These are phyloP conservation scores for Apodemia hepburni DNA, from an alignment of 2,888 invertebrate genomes.

Conservation along the genomic window DNA sequence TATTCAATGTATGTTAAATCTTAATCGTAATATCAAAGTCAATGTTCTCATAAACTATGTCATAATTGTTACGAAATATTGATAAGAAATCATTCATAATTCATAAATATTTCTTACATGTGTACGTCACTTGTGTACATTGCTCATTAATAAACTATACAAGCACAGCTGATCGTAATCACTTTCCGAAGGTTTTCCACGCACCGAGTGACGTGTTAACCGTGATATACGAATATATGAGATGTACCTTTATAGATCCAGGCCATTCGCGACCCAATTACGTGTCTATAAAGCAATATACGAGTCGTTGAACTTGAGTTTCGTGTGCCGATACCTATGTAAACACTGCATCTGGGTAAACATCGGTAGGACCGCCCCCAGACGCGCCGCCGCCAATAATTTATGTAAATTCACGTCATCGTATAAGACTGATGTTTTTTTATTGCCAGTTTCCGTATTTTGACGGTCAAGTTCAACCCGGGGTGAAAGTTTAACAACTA, in stretches of 20 bases:
- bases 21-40: not conserved
- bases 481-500: constrained; percentile 59
- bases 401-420: constrained; percentile 77
- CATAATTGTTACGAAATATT: constrained; percentile 2
- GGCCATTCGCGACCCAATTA: constrained; percentile 63
- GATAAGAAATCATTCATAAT: constrained; percentile 6
- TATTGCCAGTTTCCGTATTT: constrained; percentile 66
- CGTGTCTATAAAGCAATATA: constrained; percentile 72
- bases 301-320: constrained; percentile 69
- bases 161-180: constrained; percentile 12
- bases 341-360: constrained; percentile 72
- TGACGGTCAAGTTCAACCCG: constrained; percentile 73
- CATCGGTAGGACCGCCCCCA: constrained; percentile 56
- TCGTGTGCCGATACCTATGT: constrained; percentile 54
- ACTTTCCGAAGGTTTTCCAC: constrained; percentile 3
- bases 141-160: constrained; percentile 8
- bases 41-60: constrained; percentile 1
- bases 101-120: constrained; percentile 1
- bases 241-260: constrained; percentile 8
- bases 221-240: not conserved
- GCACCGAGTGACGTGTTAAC: constrained; percentile 1
- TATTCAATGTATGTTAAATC: not conserved
- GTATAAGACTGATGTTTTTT: constrained; percentile 72
- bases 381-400: constrained; percentile 72
- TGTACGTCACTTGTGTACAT: not conserved